A percentile compares a stretch with the other conserved stretches of the same genome.
These are phyloP conservation scores for Oedothorax gibbosus DNA, from an alignment of 1,140 invertebrate genomes.

Conservation along the genomic window DNA sequence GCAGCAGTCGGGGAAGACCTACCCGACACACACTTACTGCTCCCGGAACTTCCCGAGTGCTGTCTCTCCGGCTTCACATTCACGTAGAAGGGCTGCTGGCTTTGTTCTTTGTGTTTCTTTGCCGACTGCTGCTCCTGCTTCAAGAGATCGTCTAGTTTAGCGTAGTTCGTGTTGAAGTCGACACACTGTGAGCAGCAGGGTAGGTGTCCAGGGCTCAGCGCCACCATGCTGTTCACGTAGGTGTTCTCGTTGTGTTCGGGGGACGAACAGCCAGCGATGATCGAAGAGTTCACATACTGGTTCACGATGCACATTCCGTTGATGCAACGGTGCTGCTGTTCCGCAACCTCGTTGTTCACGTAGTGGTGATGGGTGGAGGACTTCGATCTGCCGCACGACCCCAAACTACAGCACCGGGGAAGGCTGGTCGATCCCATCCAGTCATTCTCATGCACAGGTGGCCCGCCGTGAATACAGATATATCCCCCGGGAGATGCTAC, in stretches of 20 bases:
- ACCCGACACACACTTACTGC: conserved; percentile 40
- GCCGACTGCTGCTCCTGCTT: conserved; percentile 64
- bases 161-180: conserved; percentile 70
- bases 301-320: conserved; percentile 25
- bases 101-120: conserved; percentile 63
- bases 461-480: conserved; percentile 7
- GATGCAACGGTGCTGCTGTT: background rate
- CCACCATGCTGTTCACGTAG: conserved; percentile 43
- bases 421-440: background rate
- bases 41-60: conserved; percentile 40
- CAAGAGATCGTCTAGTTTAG: conserved; percentile 69
- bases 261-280: conserved; percentile 22
- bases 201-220: conserved; percentile 33
- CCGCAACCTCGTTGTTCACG: conserved; percentile 35
- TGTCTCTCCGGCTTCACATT: conserved; percentile 75
- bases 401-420: conserved; percentile 38
- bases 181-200: conserved; percentile 56
- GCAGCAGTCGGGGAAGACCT: conserved; percentile 79
- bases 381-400: conserved; percentile 1
- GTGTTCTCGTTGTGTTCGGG: conserved; percentile 23
- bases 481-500: conserved; percentile 25
- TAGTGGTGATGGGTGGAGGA: conserved; percentile 41
- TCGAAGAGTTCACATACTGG: conserved; percentile 29
- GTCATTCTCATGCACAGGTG: background rate
- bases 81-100: conserved; percentile 73